phyloP scores from a whole-genome alignment of 2,888 invertebrate genomes.

The Tenthredo amoena region DNA sequence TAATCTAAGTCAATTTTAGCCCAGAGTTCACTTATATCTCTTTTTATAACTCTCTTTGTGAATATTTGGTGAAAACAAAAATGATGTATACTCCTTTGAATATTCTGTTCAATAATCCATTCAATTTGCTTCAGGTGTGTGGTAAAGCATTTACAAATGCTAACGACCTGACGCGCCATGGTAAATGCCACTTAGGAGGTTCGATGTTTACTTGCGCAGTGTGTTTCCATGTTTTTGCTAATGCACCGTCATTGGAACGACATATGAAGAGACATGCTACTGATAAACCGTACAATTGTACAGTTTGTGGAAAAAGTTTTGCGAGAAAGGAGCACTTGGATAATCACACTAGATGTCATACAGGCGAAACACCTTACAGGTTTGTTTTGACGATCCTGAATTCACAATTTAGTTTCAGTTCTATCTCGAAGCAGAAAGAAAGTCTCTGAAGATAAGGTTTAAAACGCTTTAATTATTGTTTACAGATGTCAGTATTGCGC shows the following conservation, averaged over 20 bases:
- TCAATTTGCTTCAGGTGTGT: constrained; percentile 83
- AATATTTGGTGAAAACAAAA: not conserved
- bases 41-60: not conserved
- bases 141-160: constrained; percentile 91
- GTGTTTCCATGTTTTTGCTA: constrained; percentile 88
- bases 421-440: not conserved
- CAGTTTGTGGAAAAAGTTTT: constrained; percentile 92
- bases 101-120: not conserved
- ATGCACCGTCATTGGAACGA: constrained; percentile 84
- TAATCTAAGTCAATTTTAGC: not conserved
- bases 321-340: constrained; percentile 93
- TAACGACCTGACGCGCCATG: constrained; percentile 89
- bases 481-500: constrained; percentile 86
- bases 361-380: constrained; percentile 91
- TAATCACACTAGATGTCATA: constrained; percentile 91
- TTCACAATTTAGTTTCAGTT: constrained; percentile 35
- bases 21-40: not conserved
- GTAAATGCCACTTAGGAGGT: constrained; percentile 91
- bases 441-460: not conserved
- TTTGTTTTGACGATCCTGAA: constrained; percentile 61
- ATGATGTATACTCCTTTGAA: not conserved
- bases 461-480: constrained; percentile 17
- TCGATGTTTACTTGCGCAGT: constrained; percentile 87
- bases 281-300: constrained; percentile 92
- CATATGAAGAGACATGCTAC: constrained; percentile 91